Conservation (phyloP, 2,888 invertebrate species). For the Ectropis crepuscularia region DNA sequence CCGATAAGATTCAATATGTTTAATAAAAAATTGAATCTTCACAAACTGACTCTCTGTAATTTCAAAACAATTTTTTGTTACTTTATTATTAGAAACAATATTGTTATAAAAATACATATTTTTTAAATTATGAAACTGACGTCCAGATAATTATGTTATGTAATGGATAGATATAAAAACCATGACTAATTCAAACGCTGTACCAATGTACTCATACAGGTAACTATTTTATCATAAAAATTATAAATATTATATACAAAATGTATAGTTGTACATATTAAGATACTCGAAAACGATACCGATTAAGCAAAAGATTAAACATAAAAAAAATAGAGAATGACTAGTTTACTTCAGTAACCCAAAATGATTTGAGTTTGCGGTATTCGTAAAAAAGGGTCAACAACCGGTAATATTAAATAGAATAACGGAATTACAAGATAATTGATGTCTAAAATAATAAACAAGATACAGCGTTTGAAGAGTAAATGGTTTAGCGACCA, state of each 20-base stretch:
- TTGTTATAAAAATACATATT: background rate
- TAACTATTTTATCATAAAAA: too few species aligned
- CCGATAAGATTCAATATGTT: constrained; percentile 8
- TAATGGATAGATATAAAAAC: constrained; percentile 12
- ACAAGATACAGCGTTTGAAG: constrained; percentile 30
- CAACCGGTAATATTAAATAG: background rate
- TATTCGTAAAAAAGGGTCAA: background rate
- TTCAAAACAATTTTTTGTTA: constrained; percentile 10
- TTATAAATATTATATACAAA: too few species aligned
- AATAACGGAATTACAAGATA: background rate
- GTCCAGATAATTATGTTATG: constrained; percentile 6
- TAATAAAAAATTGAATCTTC: constrained; percentile 16
- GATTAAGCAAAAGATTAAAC: background rate
- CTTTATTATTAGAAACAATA: background rate
- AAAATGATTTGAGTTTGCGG: too few species aligned
- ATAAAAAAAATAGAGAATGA: too few species aligned
- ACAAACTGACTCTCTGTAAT: constrained; percentile 9
- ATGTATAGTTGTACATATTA: too few species aligned
- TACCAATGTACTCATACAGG: too few species aligned
- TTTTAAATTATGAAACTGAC: constrained; percentile 23
- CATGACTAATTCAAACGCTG: constrained; percentile 17
- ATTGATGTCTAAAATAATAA: background rate
- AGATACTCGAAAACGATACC: background rate
- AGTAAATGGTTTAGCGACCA: constrained; percentile 39
- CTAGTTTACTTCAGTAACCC: too few species aligned